Evolutionary conservation across 2,113 vertebrate genomes (phyloP).

Genomic region (Bubo bubo): DNA sequence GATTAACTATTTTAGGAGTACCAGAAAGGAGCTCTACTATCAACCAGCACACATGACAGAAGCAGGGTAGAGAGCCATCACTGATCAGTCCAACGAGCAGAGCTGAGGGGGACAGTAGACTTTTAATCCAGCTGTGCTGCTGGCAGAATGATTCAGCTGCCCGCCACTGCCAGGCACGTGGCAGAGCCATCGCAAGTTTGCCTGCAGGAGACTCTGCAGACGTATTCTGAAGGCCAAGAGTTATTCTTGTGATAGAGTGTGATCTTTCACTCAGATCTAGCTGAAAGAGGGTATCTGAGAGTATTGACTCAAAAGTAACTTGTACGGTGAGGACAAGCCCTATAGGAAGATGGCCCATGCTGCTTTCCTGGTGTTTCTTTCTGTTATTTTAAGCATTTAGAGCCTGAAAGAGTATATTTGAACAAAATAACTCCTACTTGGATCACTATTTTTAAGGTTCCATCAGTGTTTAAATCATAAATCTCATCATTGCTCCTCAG

Average conservation of each 20-base stretch:
- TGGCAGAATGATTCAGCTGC: background rate
- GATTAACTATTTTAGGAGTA: background rate
- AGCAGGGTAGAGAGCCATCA: background rate
- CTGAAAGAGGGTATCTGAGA: background rate
- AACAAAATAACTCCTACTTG: background rate
- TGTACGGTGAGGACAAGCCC: background rate
- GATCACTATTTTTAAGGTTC: background rate
- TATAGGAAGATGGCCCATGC: background rate
- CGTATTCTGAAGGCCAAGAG: background rate
- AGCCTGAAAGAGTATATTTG: background rate
- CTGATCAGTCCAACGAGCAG: background rate
- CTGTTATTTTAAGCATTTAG: background rate
- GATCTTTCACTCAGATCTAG: background rate
- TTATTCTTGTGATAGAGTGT: background rate
- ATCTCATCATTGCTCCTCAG: background rate
- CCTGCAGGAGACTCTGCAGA: background rate
- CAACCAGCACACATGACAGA: background rate
- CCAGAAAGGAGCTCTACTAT: background rate
- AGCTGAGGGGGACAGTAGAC: background rate
- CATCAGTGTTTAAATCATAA: background rate
- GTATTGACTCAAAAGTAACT: background rate
- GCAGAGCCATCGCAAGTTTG: background rate
- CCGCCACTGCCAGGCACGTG: background rate
- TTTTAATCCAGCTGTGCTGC: background rate
- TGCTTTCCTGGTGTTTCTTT: background rate